A percentile compares a stretch with the other conserved stretches of the same genome.
These are phyloP conservation scores for Hymenopus coronatus DNA, from an alignment of 2,888 invertebrate genomes.

Conservation along the genomic window DNA sequence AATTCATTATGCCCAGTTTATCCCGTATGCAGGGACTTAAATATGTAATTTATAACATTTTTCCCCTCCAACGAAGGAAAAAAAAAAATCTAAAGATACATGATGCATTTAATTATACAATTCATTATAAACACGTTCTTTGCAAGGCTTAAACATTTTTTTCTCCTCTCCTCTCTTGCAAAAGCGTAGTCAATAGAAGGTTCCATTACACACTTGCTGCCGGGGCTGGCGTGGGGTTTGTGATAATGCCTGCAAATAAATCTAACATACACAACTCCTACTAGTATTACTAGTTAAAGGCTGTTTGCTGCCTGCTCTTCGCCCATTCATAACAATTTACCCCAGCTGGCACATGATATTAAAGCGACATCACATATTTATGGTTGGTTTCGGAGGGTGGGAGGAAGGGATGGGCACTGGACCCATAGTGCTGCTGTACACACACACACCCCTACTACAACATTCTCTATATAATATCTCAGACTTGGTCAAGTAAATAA, in stretches of 20 bases:
- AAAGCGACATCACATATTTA: constrained; percentile 51
- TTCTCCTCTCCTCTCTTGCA: not conserved
- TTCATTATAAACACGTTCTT: constrained; percentile 16
- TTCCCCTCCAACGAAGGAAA: not conserved
- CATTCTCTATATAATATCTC: constrained; percentile 27
- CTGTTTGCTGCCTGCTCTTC: constrained; percentile 31
- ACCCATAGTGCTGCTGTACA: constrained; percentile 9
- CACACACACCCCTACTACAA: not conserved
- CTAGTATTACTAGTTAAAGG: constrained; percentile 33
- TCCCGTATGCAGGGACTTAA: not conserved
- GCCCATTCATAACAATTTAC: constrained; percentile 52
- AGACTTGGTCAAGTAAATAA: constrained; percentile 33
- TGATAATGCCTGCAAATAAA: constrained; percentile 27
- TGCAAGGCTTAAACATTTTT: constrained; percentile 11
- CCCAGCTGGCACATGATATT: constrained; percentile 52
- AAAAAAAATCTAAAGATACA: not conserved
- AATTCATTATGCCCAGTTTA: not conserved
- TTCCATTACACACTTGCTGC: constrained; percentile 6
- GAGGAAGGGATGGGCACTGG: constrained; percentile 11
- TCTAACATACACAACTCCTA: constrained; percentile 30
- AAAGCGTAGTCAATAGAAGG: constrained; percentile 6
- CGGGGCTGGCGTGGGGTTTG: not conserved
- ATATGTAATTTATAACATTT: constrained; percentile 1
- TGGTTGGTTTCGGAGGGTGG: constrained; percentile 44
- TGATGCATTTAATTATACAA: constrained; percentile 15